Conservation (phyloP, 2,113 vertebrate genomes). For the Halichoerus grypus region DNA sequence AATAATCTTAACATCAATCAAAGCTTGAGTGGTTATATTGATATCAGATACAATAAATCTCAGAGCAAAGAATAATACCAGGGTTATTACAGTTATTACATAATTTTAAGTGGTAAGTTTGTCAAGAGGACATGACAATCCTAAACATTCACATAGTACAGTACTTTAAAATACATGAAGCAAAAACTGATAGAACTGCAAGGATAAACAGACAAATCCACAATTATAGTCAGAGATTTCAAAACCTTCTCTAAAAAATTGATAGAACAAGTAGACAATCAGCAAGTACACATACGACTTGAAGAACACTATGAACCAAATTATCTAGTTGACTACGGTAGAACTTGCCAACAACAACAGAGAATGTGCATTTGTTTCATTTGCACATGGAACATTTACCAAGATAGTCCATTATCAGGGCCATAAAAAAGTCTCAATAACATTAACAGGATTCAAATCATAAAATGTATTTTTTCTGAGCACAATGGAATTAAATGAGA, state of each 20-base stretch:
- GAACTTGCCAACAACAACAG: neutral
- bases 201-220: neutral
- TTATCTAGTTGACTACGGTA: neutral
- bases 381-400: neutral
- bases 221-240: conserved; percentile 33
- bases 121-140: conserved; percentile 9
- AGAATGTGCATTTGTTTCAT: neutral
- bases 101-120: conserved; percentile 54
- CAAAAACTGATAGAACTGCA: conserved; percentile 14
- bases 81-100: neutral
- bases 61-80: conserved; percentile 12
- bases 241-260: conserved; percentile 3
- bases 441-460: conserved; percentile 8
- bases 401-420: neutral
- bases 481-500: neutral
- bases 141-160: conserved; percentile 12
- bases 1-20: conserved; percentile 39
- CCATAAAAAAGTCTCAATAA: neutral
- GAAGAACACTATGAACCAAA: neutral
- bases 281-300: conserved; percentile 12
- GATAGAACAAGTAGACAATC: neutral
- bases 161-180: neutral
- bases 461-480: conserved; percentile 37
- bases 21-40: neutral
- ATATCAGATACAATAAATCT: neutral